Conservation (phyloP, 2,797 vertebrate species). For the Syncerus caffer region DNA sequence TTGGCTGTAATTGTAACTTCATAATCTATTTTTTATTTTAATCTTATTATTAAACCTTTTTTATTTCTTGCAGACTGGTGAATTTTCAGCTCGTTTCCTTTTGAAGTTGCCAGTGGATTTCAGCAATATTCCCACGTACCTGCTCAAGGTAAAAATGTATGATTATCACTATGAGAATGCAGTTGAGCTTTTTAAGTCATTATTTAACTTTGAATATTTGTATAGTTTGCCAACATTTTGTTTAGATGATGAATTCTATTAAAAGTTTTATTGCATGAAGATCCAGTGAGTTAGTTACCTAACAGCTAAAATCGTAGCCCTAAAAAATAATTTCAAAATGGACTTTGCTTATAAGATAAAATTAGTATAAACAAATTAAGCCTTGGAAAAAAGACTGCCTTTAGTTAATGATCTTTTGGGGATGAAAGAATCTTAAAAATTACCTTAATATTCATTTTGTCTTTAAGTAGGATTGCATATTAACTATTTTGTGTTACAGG, state of each 20-base stretch:
- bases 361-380: slow-evolving; percentile 14
- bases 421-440: background rate
- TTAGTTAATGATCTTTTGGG: slow-evolving; percentile 16
- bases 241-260: slow-evolving; percentile 13
- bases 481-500: background rate
- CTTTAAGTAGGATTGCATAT: background rate
- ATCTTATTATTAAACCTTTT: slow-evolving; percentile 61
- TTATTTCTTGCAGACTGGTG: slow-evolving; percentile 85
- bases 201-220: slow-evolving; percentile 26
- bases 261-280: slow-evolving; percentile 6
- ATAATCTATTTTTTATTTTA: slow-evolving; percentile 49
- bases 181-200: slow-evolving; percentile 15
- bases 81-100: slow-evolving; percentile 98
- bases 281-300: background rate
- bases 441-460: background rate
- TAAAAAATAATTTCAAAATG: slow-evolving; percentile 4
- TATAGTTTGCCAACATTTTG: slow-evolving; percentile 5
- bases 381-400: background rate
- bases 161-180: background rate
- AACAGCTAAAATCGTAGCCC: slow-evolving; percentile 16
- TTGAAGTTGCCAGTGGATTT: slow-evolving; percentile 98
- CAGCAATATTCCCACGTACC: slow-evolving; percentile 97
- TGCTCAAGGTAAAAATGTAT: slow-evolving; percentile 92
- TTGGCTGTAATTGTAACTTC: slow-evolving; percentile 46
- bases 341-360: slow-evolving; percentile 15